Evolutionary conservation across 2,888 invertebrate species (phyloP).

Genomic region (Luperina nickerlii): DNA sequence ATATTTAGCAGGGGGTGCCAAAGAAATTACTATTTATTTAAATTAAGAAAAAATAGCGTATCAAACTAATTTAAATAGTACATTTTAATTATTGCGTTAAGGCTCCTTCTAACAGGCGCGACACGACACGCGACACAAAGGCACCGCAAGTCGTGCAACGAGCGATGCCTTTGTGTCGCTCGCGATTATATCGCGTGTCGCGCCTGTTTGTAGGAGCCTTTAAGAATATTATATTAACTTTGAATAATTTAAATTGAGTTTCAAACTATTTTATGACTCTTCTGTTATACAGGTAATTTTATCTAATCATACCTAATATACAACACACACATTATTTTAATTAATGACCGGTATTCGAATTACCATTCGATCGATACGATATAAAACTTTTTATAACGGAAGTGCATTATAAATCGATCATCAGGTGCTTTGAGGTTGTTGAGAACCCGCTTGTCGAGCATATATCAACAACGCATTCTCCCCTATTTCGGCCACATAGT

Average conservation of each 20-base stretch:
- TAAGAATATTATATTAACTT: constrained; percentile 22
- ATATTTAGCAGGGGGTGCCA: constrained; percentile 51
- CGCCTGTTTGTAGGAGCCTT: too few relatives aligned
- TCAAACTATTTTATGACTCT: constrained; percentile 43
- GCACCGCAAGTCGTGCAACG: too few relatives aligned
- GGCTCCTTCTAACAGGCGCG: constrained; percentile 1
- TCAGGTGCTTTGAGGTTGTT: constrained; percentile 3
- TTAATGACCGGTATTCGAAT: constrained; percentile 41
- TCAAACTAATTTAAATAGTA: constrained; percentile 39
- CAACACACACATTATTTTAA: constrained; percentile 39
- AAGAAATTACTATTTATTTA: constrained; percentile 24
- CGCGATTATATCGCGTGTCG: too few relatives aligned
- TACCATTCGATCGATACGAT: constrained; percentile 40
- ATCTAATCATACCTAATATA: constrained; percentile 26
- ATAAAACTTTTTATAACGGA: constrained; percentile 42
- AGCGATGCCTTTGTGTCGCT: too few relatives aligned
- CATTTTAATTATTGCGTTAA: constrained; percentile 34
- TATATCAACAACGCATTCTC: too few relatives aligned
- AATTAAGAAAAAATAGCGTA: constrained; percentile 3
- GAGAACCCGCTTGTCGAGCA: too few relatives aligned
- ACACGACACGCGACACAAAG: too few relatives aligned
- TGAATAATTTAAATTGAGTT: constrained; percentile 36
- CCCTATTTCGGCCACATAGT: too few relatives aligned
- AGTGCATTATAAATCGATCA: constrained; percentile 50
- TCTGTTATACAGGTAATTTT: constrained; percentile 33